Base-by-base conservation (phyloP, 92 coral and sea anemone genomes). In the Porites rus region DNA sequence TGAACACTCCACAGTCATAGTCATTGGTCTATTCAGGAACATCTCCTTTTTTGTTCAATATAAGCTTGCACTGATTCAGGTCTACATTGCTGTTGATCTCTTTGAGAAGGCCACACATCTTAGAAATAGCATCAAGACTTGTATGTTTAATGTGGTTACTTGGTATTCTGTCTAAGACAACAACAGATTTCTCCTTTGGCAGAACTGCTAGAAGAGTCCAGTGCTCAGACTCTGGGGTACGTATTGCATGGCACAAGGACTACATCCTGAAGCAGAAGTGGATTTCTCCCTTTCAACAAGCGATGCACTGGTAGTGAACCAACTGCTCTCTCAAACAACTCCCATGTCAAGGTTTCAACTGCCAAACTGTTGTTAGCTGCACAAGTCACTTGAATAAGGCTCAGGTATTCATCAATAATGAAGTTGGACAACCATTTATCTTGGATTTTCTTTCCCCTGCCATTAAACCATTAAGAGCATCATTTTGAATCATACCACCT, bases 161-260 rank as follows among this genome's bases (percentile, higher is more conserved):
- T 16, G 94, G 77, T 76, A 20, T 75, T 70, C 91, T 91, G 66
- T 91, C 94, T 59, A 91, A 74, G 61, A 72, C 74, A 20, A 83
- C 20, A 3, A 88, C 77, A 10, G 43, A 59, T 82, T 91, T 87
- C 68, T 85, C 75, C 59, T 91, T 51, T 28, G 92, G 92, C 17
- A 88, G 69, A 17, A 88, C 83, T 11, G 83, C 90, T 14, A 88
- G 69, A 21, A 88, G 85, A 88, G 65, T 78, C 92, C 94, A 92
- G 90, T 88, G 94, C 77, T 88, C 87, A 46, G 84, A 64, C 58
- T 92, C 51, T 24, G 80, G 25, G 14, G 89, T 38, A n/a, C n/a
- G n/a, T n/a, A 69, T 74, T 92, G 84, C 94, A 92, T 19, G 92
- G 92, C 19, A 88, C 86, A 54, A 92, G 83, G 51, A 92, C 58